A percentile compares a stretch with the other conserved stretches of the same genome.
Evolutionary conservation across 1,140 invertebrate genomes (phyloP).

Genomic region (Papilio xuthus): DNA sequence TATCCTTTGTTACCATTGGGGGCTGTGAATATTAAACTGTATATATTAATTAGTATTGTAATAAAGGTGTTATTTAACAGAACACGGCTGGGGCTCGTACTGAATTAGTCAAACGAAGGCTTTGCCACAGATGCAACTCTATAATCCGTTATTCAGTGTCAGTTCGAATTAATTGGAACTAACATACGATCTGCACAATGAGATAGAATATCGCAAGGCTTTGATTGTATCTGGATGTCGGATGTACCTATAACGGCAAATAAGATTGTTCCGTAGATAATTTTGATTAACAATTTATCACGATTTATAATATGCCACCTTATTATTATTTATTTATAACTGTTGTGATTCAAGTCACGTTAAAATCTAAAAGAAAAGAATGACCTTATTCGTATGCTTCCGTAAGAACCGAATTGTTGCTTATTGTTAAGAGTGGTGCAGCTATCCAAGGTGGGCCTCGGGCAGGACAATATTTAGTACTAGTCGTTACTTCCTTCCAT

Average conservation of each 20-base stretch:
- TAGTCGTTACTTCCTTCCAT: too few relatives aligned
- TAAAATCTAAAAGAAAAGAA: too few relatives aligned
- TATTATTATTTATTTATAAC: too few relatives aligned
- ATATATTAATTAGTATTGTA: background rate
- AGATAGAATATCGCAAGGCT: background rate
- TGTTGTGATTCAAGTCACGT: too few relatives aligned
- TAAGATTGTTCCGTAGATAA: background rate
- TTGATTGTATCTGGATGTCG: background rate
- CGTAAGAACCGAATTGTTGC: too few relatives aligned
- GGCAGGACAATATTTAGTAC: too few relatives aligned
- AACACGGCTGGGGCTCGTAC: background rate
- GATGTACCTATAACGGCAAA: background rate
- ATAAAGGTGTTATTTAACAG: background rate
- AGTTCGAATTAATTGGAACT: slow-evolving; percentile 3
- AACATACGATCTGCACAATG: slow-evolving; percentile 10
- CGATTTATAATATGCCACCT: background rate
- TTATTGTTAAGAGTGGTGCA: too few relatives aligned
- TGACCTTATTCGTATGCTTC: too few relatives aligned
- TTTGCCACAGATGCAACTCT: background rate
- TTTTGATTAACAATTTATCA: background rate
- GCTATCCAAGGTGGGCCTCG: too few relatives aligned
- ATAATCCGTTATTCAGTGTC: background rate
- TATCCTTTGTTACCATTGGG: background rate
- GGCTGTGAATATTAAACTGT: background rate
- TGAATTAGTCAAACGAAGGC: background rate